Conservation (phyloP, 2,113 vertebrate species). For the Gnathonemus echidnorhynchus region DNA sequence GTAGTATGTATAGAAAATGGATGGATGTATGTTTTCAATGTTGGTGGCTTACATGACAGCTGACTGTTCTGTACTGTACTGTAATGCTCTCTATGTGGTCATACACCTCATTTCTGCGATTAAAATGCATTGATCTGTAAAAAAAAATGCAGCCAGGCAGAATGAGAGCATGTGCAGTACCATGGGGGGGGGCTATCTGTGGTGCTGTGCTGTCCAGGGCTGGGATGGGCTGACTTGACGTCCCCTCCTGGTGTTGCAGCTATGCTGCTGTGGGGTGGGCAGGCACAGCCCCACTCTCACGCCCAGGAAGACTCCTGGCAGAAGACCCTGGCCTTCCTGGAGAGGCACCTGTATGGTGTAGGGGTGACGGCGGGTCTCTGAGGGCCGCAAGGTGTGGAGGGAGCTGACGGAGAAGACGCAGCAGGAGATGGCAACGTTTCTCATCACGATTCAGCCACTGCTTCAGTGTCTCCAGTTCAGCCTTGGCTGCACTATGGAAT, state of each 20-base stretch:
- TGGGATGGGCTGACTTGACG: neutral
- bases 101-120: neutral
- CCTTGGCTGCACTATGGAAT: neutral
- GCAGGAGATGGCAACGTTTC: neutral
- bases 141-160: neutral
- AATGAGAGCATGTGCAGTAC: neutral
- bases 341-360: neutral
- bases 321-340: constrained; percentile 1
- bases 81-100: neutral
- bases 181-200: neutral
- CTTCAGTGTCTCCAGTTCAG: neutral
- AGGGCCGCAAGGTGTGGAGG: neutral
- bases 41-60: neutral
- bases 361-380: neutral
- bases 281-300: constrained; percentile 34
- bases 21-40: neutral
- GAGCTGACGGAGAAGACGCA: neutral
- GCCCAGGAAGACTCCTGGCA: constrained; percentile 61
- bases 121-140: neutral
- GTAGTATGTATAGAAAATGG: neutral
- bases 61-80: neutral
- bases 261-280: constrained; percentile 52
- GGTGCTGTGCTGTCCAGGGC: neutral
- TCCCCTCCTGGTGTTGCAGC: constrained; percentile 31
- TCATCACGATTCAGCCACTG: neutral